Evolutionary conservation across 2,797 vertebrate genomes (phyloP), one percentile per base, ranked within the genome.

Genomic region (Enoplosus armatus): DNA sequence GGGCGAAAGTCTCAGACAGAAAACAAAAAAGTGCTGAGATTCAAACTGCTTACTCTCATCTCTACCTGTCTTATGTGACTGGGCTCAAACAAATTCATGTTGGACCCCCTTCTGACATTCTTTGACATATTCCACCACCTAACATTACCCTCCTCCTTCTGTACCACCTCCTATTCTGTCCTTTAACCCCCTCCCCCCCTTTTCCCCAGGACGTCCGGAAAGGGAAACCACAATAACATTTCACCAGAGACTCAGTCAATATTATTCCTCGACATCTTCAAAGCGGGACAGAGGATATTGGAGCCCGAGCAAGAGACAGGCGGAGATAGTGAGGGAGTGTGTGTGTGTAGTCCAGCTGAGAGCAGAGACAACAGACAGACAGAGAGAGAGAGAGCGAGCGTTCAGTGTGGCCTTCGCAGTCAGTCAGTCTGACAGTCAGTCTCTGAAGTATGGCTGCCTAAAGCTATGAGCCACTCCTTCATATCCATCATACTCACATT

Each of bases 191-290:
- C 27, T 35, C n/a, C 60, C 78, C 48, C 61, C 45, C 27, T 35
- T 26, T 84, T 87, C 66, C 74, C 81, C 79, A 78, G 89, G 86
- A 91, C 55, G 75, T 90, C 90, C 76, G 75, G 87, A 90, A 89
- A 89, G 77, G 70, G 84, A 91, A 89, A 93, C 92, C 88, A 77
- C 89, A 93, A 92, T 88, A 95, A 91, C 88, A 92, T 93, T 90
- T 94, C 86, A 92, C 85, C 87, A 78, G 89, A 88, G 91, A 90
- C 93, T 93, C 83, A 43, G 91, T 94, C 92, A 94, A 94, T 95
- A 94, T 95, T 95, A 89, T 94, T 93, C 82, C 86, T 89, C 26
- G 45, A 85, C 82, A 83, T 93, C 90, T 94, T 94, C 93, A 92
- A 93, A 93, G 91, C 60, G 29, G 67, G 74, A 83, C 72, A 85